These are phyloP conservation scores for Autographa pulchrina DNA, from an alignment of 2,888 invertebrate species.

Conservation along the genomic window DNA sequence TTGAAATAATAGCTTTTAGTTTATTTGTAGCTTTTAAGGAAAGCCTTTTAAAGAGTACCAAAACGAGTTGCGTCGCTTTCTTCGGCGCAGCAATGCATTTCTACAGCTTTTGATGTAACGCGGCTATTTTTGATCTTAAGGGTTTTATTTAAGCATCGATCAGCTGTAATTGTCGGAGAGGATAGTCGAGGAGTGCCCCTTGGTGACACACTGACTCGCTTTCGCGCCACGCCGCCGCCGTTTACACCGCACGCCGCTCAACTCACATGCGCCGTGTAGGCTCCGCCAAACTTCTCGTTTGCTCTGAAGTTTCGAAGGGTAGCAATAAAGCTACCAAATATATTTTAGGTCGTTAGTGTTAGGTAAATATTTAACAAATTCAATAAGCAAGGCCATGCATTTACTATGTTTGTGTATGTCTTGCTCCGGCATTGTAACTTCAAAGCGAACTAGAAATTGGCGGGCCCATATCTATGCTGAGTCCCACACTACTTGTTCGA, in stretches of 20 bases:
- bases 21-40: background rate
- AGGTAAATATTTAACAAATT: background rate
- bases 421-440: background rate
- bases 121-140: constrained; percentile 49
- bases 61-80: constrained; percentile 39
- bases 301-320: too few relatives aligned
- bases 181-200: constrained; percentile 55
- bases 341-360: too few relatives aligned
- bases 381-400: background rate
- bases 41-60: constrained; percentile 16
- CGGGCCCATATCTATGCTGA: constrained; percentile 37
- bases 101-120: constrained; percentile 38
- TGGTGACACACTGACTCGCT: constrained; percentile 89
- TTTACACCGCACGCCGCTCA: constrained; percentile 12
- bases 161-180: constrained; percentile 67
- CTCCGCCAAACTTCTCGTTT: background rate
- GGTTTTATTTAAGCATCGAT: constrained; percentile 68
- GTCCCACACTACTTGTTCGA: constrained; percentile 44
- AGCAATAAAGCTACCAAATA: too few relatives aligned
- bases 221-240: constrained; percentile 67
- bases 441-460: background rate
- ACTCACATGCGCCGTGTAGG: constrained; percentile 41
- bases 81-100: constrained; percentile 27
- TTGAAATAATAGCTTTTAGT: too few relatives aligned
- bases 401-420: background rate